Base-by-base conservation (phyloP, 2,113 vertebrate species). In the Falcunculus frontatus region DNA sequence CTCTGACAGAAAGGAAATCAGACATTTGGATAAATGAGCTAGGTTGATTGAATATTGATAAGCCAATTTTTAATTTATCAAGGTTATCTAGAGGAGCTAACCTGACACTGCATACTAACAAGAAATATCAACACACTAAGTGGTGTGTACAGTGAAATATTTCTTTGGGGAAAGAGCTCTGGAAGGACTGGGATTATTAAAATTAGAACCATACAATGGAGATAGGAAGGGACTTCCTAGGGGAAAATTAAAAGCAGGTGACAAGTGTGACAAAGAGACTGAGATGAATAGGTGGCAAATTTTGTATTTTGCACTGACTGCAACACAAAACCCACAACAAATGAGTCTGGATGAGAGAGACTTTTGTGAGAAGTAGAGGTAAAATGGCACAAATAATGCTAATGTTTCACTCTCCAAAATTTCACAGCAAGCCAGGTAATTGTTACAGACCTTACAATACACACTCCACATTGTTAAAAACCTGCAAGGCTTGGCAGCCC, bases 31-130 rank as follows among this genome's bases (percentile, higher is more conserved):
- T 78, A 91, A 97, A 96, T 75, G 91, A 87, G 84, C 39, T 70
- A 56, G 84, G 79, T 64, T 91, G 93, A 93, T 77, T 94, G 96
- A 96, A 97, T 97, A 97, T 96, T 96, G 95, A 97, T 96, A 96
- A 92, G 89, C 10, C 82, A 78, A 93, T 97, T 96, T 95, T 97
- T 97, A 96, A 97, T 97, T 95, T 95, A 97, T 96, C 94, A 96
- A 96, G 96, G 94, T 97, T 96, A 96, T 85, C 84, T 74, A 69
- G 84, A 94, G 86, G 88, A 95, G 67, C 60, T 56, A 63, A 62
- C 80, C 46, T 11, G 17, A 86, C 0, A 0, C 67, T 59, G 94
- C 90, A 96, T 85, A 53, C 84, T 93, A 95, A 93, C 86, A 93
- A 94, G 91, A 87, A 94, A 73, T 72, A 73, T 50, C 84, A 93